These are phyloP conservation scores for Cloeon dipterum DNA, from an alignment of 2,888 invertebrate genomes.

Conservation along the genomic window DNA sequence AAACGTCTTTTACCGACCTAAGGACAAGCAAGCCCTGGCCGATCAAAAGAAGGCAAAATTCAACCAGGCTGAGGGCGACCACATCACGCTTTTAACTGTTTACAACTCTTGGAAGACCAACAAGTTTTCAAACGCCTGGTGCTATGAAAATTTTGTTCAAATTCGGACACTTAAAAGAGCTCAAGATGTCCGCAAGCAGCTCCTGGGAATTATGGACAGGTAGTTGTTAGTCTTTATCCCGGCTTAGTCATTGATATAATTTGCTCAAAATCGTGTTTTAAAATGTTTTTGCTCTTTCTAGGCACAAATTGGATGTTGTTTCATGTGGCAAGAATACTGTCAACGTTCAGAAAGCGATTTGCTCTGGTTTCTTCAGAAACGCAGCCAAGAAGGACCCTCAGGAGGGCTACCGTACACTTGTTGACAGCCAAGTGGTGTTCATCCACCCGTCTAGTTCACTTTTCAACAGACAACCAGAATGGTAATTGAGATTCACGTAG, in stretches of 20 bases:
- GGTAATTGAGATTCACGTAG: slow-evolving; percentile 28
- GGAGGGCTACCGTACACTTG: slow-evolving; percentile 85
- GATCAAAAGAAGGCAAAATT: slow-evolving; percentile 99
- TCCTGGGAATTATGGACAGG: slow-evolving; percentile 94
- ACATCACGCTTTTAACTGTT: slow-evolving; percentile 88
- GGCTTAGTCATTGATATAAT: too few species aligned
- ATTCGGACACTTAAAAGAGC: slow-evolving; percentile 89
- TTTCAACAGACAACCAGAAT: slow-evolving; percentile 96
- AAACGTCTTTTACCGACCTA: slow-evolving; percentile 89
- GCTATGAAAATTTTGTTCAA: slow-evolving; percentile 98
- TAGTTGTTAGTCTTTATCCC: too few species aligned
- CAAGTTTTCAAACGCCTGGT: slow-evolving; percentile 98
- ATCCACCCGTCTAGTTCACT: slow-evolving; percentile 96
- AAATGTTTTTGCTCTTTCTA: slow-evolving; percentile 13
- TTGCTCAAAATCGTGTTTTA: too few species aligned
- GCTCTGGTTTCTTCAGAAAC: slow-evolving; percentile 95
- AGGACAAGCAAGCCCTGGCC: slow-evolving; percentile 88
- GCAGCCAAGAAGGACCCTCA: slow-evolving; percentile 99
- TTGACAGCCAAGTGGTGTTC: slow-evolving; percentile 94
- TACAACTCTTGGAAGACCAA: slow-evolving; percentile 99
- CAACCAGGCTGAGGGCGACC: slow-evolving; percentile 97
- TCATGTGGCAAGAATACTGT: slow-evolving; percentile 91
- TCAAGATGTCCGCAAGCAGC: slow-evolving; percentile 92
- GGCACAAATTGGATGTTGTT: slow-evolving; percentile 88
- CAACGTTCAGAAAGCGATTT: slow-evolving; percentile 90